Evolutionary conservation across 2,888 invertebrate species (phyloP).

Genomic region (Cerastis rubricosa): DNA sequence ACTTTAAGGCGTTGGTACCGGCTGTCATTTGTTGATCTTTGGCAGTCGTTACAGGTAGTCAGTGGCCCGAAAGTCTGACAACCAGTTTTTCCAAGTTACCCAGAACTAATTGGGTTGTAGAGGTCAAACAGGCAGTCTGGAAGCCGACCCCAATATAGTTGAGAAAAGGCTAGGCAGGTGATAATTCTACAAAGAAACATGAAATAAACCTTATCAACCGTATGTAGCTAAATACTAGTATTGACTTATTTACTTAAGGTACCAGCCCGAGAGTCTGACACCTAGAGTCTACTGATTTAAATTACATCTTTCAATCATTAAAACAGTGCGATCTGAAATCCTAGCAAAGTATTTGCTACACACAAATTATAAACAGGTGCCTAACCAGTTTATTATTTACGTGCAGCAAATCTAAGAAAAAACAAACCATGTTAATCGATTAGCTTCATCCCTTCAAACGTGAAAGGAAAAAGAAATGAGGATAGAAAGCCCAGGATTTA

Average conservation of each 20-base stretch:
- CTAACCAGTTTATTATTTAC: neutral
- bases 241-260: too few relatives aligned
- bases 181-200: neutral
- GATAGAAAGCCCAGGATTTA: conserved; percentile 22
- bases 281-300: too few relatives aligned
- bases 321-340: neutral
- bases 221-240: neutral
- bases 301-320: neutral
- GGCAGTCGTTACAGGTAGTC: neutral
- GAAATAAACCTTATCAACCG: neutral
- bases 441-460: neutral
- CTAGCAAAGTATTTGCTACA: neutral
- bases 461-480: conserved; percentile 24
- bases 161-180: neutral
- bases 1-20: neutral
- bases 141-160: neutral
- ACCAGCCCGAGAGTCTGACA: too few relatives aligned
- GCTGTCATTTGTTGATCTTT: neutral
- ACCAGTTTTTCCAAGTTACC: neutral
- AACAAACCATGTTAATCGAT: conserved; percentile 2
- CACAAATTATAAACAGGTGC: too few relatives aligned
- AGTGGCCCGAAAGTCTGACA: neutral
- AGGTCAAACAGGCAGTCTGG: too few relatives aligned
- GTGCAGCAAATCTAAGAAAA: neutral
- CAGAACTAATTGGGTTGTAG: neutral